Conservation (phyloP, 2,113 vertebrate species). For the Chaenogobius annularis region DNA sequence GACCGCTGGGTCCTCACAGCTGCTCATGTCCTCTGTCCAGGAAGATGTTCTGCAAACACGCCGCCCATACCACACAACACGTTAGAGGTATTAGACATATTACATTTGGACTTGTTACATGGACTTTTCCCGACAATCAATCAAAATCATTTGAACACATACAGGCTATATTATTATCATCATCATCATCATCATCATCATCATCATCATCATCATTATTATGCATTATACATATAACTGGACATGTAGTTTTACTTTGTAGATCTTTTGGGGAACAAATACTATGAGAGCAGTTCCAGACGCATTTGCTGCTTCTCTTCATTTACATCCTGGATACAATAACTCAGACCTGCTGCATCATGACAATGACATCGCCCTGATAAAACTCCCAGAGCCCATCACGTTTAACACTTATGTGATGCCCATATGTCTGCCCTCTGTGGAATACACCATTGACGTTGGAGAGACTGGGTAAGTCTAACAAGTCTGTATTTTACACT, state of each 20-base stretch:
- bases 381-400: constrained; percentile 46
- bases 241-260: neutral
- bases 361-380: constrained; percentile 70
- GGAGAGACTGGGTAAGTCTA: constrained; percentile 48
- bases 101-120: no score
- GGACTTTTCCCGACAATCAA: no score
- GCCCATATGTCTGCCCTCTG: constrained; percentile 70
- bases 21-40: constrained; percentile 38
- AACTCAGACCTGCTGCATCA: rapidly evolving
- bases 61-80: rapidly evolving
- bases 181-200: no score
- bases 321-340: constrained; percentile 57
- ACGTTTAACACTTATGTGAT: constrained; percentile 57
- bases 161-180: no score
- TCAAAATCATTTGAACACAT: no score
- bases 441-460: neutral
- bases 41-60: rapidly evolving
- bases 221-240: neutral
- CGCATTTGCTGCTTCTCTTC: constrained; percentile 20
- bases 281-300: rapidly evolving
- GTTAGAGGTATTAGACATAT: constrained; percentile 31
- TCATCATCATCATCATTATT: neutral
- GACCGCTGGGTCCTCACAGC: constrained; percentile 74
- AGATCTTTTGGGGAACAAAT: constrained; percentile 50
- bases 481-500: neutral